Base-by-base conservation (phyloP, 2,113 vertebrate genomes). In the Amia ocellicauda region DNA sequence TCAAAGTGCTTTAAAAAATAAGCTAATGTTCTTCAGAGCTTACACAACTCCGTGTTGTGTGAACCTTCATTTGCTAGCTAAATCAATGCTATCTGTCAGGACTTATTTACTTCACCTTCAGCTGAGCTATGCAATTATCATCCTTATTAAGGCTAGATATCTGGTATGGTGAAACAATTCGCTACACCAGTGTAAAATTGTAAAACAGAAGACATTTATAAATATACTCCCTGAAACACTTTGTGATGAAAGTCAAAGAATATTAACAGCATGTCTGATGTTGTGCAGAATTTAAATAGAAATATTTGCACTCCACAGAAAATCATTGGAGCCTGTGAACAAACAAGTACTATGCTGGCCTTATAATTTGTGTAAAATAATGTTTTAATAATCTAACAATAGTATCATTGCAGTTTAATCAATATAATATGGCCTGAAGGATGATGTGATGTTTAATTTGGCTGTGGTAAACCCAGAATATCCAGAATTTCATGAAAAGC, bases 21-120 rank as follows among this genome's bases (percentile, higher is more conserved):
- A 52, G 47, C 17, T 59, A 47, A 59, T 41, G 22, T 23, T 58
- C 40, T 24, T 24, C 56, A 36, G 9, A 58, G 31, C 31, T 41
- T 20, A 14, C 31, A 23, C 19, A 58, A 23, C 14, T 58, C n/a
- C 24, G 29, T 31, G 53, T 31, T 10, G 10, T 56, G 16, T 31
- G 28, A 24, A 42, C 40, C 22, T 22, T 17, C 36, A 13, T 41
- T 4, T 17, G 19, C 2, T 10, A 51, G 28, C 23, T 52, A 10
- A 19, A 40, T 11, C 14, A 24, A 59, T 58, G 22, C 3, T 17
- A 22, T 47, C 27, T 51, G 20, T 27, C 13, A 26, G 26, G 29
- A 19, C 24, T 7, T 51, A 23, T 49, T 57, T 49, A 20, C 20
- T 36, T 52, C 31, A 40, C 40, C 29, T 63, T 2, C 29, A 23